These are phyloP conservation scores for Chascanopsetta lugubris DNA, from an alignment of 2,113 vertebrate species.

Conservation along the genomic window DNA sequence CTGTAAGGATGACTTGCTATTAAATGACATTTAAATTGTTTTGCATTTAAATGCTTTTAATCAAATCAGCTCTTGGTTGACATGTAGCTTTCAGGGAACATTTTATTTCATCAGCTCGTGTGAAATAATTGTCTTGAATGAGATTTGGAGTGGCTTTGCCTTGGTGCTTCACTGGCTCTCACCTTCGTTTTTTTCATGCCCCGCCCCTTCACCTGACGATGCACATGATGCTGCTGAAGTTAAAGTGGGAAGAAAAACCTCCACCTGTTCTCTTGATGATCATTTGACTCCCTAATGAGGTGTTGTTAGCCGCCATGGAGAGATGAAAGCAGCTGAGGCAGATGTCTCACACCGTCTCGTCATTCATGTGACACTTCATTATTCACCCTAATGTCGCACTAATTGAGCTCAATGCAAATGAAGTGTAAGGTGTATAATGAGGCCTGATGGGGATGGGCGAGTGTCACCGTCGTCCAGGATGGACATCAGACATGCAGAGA, in stretches of 20 bases:
- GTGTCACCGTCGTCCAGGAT: constrained; percentile 10
- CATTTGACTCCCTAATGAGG: constrained; percentile 52
- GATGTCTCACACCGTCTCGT: constrained; percentile 58
- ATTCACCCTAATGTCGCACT: constrained; percentile 52
- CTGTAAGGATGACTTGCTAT: no score
- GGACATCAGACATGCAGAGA: constrained; percentile 1
- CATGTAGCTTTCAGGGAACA: no score
- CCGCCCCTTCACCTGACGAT: constrained; percentile 26
- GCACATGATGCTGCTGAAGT: constrained; percentile 24
- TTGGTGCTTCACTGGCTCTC: neutral
- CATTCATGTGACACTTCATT: constrained; percentile 59
- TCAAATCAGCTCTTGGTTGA: no score
- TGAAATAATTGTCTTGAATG: no score
- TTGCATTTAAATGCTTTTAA: no score
- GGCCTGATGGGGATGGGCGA: constrained; percentile 9
- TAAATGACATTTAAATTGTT: neutral
- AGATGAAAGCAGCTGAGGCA: constrained; percentile 54
- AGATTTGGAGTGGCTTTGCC: no score
- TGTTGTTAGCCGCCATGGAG: constrained; percentile 31
- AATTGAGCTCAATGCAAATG: constrained; percentile 63
- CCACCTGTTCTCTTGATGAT: constrained; percentile 21
- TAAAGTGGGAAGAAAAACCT: neutral
- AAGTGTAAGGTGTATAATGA: constrained; percentile 17
- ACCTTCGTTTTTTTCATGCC: neutral
- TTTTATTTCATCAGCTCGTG: no score